Evolutionary conservation across 23 tunicate species (phyloP).

Genomic region (Botrylloides violaceus): DNA sequence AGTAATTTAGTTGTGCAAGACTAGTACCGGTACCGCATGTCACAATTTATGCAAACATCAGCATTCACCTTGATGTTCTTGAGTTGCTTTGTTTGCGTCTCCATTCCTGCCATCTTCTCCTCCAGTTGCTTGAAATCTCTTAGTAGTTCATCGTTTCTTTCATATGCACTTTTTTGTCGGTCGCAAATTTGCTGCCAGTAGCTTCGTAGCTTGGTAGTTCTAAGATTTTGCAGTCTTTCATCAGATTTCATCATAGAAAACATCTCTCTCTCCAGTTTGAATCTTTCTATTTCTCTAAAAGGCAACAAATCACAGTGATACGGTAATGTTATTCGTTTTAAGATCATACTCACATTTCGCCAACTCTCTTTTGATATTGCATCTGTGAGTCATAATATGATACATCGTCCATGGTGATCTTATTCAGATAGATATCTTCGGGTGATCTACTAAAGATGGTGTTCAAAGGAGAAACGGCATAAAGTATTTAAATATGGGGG

Average conservation of each 20-base stretch:
- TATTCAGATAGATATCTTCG: no score
- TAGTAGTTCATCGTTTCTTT: constrained; percentile 48
- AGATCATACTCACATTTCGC: constrained; percentile 42
- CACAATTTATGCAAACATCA: no score
- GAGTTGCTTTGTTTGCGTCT: constrained; percentile 23
- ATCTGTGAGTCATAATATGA: constrained; percentile 54
- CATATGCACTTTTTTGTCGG: constrained; percentile 38
- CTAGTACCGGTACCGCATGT: no score
- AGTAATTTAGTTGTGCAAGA: no score
- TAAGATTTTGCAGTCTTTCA: constrained; percentile 35
- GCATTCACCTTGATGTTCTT: constrained; percentile 42
- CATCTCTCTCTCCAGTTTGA: constrained; percentile 51
- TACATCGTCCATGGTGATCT: constrained; percentile 49
- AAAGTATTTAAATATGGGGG: no score
- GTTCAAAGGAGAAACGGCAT: no score
- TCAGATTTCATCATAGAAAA: constrained; percentile 38
- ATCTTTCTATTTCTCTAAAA: constrained; percentile 44
- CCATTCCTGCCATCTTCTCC: constrained; percentile 11
- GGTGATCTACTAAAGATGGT: no score
- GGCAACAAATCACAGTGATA: background rate
- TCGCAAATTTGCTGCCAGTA: constrained; percentile 69
- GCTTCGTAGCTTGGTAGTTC: constrained; percentile 39
- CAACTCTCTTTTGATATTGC: constrained; percentile 44
- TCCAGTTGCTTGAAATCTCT: constrained; percentile 47
- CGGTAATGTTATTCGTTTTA: background rate